Evolutionary conservation across 2,113 vertebrate genomes (phyloP).

Genomic region (Gasterosteus aculeatus): DNA sequence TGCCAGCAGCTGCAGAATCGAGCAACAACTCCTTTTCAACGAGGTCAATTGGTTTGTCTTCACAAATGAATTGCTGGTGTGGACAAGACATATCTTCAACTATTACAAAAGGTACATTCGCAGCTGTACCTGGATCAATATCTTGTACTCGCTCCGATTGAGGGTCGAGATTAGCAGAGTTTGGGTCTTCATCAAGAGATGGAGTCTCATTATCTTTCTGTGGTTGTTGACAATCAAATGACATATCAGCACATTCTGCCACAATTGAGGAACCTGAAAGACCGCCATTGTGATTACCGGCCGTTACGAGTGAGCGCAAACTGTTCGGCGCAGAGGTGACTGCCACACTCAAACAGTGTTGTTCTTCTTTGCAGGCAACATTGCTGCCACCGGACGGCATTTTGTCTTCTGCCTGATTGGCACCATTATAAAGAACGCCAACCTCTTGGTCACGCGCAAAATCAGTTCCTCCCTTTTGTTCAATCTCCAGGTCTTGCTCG

Average conservation of each 20-base stretch:
- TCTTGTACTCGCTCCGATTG: not conserved
- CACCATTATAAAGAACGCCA: not conserved
- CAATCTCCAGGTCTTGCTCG: not conserved
- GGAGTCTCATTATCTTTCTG: not conserved
- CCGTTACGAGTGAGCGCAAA: not conserved
- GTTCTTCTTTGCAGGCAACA: not conserved
- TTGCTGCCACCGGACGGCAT: not conserved
- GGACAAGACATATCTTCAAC: slow-evolving; percentile 6
- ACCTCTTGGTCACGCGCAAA: not conserved
- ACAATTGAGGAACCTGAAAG: not conserved
- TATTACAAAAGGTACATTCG: not conserved
- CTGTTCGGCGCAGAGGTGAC: not conserved
- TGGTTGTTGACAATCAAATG: not conserved
- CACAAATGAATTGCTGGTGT: not conserved
- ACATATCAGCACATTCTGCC: not conserved
- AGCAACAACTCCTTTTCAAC: not conserved
- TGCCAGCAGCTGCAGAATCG: not conserved
- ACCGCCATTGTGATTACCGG: not conserved
- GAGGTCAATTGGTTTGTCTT: not conserved
- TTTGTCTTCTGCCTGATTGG: not conserved
- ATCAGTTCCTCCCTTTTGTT: slow-evolving; percentile 2
- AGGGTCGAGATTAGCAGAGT: not conserved
- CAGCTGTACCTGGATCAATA: not conserved
- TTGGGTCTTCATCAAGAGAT: slow-evolving; percentile 2
- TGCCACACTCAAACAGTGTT: not conserved